phyloP scores from a whole-genome alignment of 2,888 invertebrate genomes.

The Schizotus pectinicornis region DNA sequence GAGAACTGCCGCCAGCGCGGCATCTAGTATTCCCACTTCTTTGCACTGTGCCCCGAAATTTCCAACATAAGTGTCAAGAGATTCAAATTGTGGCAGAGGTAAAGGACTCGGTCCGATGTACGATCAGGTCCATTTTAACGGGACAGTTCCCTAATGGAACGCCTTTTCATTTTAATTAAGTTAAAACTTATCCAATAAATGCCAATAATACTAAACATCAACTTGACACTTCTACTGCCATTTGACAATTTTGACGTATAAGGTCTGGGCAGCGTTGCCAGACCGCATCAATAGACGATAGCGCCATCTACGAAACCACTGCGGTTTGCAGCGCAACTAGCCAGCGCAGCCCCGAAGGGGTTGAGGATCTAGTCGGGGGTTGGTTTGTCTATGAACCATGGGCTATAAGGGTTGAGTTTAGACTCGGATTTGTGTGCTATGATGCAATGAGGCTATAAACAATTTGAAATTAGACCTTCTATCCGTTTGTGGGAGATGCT shows the following conservation, averaged over 20 bases:
- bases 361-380: too few species aligned
- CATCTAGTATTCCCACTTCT: conserved; percentile 54
- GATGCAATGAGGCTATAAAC: too few species aligned
- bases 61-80: conserved; percentile 5
- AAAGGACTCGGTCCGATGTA: neutral
- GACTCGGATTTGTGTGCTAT: too few species aligned
- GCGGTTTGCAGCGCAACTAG: too few species aligned
- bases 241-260: neutral
- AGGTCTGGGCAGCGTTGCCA: neutral
- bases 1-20: conserved; percentile 55
- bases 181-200: conserved; percentile 17
- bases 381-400: too few species aligned
- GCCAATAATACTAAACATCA: neutral
- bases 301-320: too few species aligned
- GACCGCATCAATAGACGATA: too few species aligned
- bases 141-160: neutral
- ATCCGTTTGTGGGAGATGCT: too few species aligned
- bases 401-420: too few species aligned
- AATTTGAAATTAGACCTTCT: too few species aligned
- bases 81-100: neutral
- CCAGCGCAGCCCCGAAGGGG: too few species aligned
- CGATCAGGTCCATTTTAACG: conserved; percentile 11
- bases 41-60: conserved; percentile 50
- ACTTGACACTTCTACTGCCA: conserved; percentile 3
- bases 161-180: conserved; percentile 24